Evolutionary conservation across 2,113 vertebrate genomes (phyloP).

Genomic region (Gobio gobio): DNA sequence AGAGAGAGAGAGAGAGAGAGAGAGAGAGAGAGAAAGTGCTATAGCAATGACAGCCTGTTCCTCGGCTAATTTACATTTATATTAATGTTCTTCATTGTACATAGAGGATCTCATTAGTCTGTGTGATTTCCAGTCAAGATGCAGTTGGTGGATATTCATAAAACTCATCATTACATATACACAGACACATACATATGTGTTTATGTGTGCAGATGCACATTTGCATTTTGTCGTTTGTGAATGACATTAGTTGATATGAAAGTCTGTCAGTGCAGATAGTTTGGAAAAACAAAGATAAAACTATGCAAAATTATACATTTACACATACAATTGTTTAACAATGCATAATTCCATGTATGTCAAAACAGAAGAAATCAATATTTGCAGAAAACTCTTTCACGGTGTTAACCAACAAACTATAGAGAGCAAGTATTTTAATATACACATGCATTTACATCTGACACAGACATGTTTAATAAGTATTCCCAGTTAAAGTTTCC

Average conservation of each 20-base stretch:
- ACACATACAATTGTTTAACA: slow-evolving; percentile 43
- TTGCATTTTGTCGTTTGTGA: slow-evolving; percentile 35
- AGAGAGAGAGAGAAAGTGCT: slow-evolving; percentile 59
- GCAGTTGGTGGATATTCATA: slow-evolving; percentile 70
- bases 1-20: slow-evolving; percentile 25
- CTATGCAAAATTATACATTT: slow-evolving; percentile 53
- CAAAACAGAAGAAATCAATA: background rate
- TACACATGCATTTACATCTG: background rate
- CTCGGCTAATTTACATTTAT: slow-evolving; percentile 82
- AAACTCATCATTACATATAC: slow-evolving; percentile 66
- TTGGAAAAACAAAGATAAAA: slow-evolving; percentile 58
- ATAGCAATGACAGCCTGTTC: slow-evolving; percentile 58
- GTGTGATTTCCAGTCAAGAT: slow-evolving; percentile 78
- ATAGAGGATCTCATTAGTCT: slow-evolving; percentile 84
- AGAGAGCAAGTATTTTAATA: background rate
- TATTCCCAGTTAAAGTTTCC: background rate
- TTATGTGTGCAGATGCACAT: slow-evolving; percentile 44
- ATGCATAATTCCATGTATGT: background rate
- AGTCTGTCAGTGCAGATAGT: slow-evolving; percentile 48
- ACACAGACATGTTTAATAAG: background rate
- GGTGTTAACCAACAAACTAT: background rate
- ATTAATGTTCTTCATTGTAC: slow-evolving; percentile 83
- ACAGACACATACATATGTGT: slow-evolving; percentile 29
- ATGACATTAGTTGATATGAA: slow-evolving; percentile 20
- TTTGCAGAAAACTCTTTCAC: background rate